A percentile compares a stretch with the other conserved stretches of the same genome.
These are phyloP conservation scores for Ophraella communa DNA, from an alignment of 2,888 invertebrate species.

Conservation along the genomic window DNA sequence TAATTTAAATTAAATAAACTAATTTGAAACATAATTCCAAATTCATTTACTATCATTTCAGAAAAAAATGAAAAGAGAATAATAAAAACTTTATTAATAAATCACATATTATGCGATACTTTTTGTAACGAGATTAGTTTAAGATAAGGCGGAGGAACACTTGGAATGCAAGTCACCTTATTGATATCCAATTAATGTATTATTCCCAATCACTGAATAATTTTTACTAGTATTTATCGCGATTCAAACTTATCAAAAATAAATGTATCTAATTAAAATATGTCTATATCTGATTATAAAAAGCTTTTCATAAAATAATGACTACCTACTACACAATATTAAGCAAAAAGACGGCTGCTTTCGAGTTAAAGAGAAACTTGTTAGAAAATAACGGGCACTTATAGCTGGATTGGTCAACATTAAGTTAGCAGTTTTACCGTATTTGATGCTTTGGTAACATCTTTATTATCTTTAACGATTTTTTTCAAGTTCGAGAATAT, in stretches of 20 bases:
- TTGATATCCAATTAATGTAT: background rate
- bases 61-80: no score
- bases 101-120: no score
- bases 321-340: no score
- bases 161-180: background rate
- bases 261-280: background rate
- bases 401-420: constrained; percentile 13
- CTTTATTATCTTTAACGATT: constrained; percentile 17
- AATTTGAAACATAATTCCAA: no score
- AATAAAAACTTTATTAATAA: no score
- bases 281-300: background rate
- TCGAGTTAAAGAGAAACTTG: constrained; percentile 16
- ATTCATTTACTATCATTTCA: no score
- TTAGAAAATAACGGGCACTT: constrained; percentile 17
- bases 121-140: no score
- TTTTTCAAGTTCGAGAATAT: constrained; percentile 1
- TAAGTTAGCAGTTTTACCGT: constrained; percentile 18
- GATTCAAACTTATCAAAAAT: background rate
- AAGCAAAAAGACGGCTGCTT: no score
- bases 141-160: no score
- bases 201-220: background rate
- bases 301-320: background rate
- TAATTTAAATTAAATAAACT: no score
- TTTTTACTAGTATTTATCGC: background rate
- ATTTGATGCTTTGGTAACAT: constrained; percentile 12